Evolutionary conservation across 2,797 vertebrate genomes (phyloP).

Genomic region (Notoglanidium macrostoma): DNA sequence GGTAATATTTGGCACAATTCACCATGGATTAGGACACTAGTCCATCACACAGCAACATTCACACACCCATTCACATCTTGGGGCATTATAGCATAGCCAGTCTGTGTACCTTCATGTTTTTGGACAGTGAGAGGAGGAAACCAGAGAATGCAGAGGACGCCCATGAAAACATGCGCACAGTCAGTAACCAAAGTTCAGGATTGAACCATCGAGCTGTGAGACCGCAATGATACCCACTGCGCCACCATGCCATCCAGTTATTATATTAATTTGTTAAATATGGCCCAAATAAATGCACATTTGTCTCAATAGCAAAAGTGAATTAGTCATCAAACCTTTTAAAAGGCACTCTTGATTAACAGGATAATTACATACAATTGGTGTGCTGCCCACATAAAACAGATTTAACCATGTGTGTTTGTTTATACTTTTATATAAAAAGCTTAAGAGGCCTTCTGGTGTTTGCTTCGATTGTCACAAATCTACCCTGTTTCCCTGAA

Average conservation of each 20-base stretch:
- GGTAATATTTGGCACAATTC: not conserved
- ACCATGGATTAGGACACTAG: not conserved
- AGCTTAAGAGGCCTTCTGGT: slow-evolving; percentile 8
- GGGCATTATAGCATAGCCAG: not conserved
- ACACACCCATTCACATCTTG: not conserved
- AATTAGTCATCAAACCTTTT: not conserved
- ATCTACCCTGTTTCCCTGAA: slow-evolving; percentile 5
- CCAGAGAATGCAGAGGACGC: not conserved
- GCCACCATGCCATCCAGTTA: not conserved
- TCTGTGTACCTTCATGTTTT: not conserved
- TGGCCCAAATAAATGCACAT: not conserved
- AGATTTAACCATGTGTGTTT: not conserved
- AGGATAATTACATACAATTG: not conserved
- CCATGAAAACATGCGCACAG: not conserved
- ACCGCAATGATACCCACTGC: not conserved
- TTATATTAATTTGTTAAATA: not conserved
- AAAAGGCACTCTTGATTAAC: slow-evolving; percentile 11
- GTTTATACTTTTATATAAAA: not conserved
- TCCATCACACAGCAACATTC: not conserved
- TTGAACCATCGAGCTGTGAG: not conserved
- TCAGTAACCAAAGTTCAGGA: not conserved
- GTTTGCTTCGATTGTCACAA: slow-evolving; percentile 27
- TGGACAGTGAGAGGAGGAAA: not conserved
- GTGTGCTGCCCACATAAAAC: not conserved
- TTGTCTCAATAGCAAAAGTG: not conserved